phyloP scores from a whole-genome alignment of 2,797 vertebrate species.

The Lepilemur septentrionalis region DNA sequence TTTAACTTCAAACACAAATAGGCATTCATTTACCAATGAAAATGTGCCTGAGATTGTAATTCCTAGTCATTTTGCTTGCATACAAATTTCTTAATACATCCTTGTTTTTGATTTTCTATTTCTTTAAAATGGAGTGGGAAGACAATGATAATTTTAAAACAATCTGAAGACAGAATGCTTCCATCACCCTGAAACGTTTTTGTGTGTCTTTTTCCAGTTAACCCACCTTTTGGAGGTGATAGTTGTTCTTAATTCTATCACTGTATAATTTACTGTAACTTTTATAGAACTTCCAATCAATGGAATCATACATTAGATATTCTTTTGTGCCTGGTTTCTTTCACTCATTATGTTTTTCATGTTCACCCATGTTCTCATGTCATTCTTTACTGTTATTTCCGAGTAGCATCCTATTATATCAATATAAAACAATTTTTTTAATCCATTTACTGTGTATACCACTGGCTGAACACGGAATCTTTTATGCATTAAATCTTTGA shows the following conservation, averaged over 20 bases:
- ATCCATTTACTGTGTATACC: neutral
- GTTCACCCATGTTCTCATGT: neutral
- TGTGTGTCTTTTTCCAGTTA: neutral
- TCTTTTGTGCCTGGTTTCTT: neutral
- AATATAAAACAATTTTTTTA: neutral
- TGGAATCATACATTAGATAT: neutral
- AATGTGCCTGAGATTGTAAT: neutral
- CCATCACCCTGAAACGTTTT: neutral
- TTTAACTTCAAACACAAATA: neutral
- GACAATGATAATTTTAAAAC: neutral
- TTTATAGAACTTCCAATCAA: neutral
- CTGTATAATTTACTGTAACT: neutral
- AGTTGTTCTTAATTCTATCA: neutral
- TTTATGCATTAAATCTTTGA: neutral
- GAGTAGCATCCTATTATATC: neutral
- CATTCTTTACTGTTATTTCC: neutral
- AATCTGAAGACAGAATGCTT: neutral
- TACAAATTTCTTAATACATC: neutral
- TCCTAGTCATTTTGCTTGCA: neutral
- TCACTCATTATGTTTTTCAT: neutral
- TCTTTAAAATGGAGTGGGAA: neutral
- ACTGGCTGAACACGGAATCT: neutral
- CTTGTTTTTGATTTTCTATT: neutral
- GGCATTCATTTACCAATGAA: neutral
- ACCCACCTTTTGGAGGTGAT: neutral